Conservation (phyloP, 2,888 invertebrate species). For the Tetranychus piercei region DNA sequence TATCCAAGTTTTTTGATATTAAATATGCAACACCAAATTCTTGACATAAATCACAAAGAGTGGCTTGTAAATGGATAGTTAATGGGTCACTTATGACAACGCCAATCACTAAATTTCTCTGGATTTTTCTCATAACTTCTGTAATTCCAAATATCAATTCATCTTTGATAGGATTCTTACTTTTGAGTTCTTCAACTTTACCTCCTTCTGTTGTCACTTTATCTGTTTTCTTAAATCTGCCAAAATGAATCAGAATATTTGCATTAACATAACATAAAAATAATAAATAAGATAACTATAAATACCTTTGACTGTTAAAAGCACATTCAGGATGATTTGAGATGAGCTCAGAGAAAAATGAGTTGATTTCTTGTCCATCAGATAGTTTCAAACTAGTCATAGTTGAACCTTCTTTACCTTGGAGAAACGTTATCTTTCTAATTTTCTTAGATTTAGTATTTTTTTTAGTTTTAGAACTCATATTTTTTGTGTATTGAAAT, state of each 20-base stretch:
- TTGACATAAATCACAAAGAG: neutral
- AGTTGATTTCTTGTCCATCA: neutral
- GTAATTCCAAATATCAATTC: slow-evolving; percentile 11
- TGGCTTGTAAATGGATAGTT: neutral
- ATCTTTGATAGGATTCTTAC: slow-evolving; percentile 25
- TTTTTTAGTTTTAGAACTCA: neutral
- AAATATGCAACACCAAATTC: neutral
- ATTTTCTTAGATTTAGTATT: neutral
- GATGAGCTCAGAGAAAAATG: neutral
- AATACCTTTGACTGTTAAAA: neutral
- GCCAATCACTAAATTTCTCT: neutral
- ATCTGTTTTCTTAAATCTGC: slow-evolving; percentile 49
- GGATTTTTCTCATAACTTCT: slow-evolving; percentile 7
- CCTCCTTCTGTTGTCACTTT: slow-evolving; percentile 58
- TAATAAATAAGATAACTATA: neutral
- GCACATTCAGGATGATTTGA: neutral
- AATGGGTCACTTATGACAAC: slow-evolving; percentile 3
- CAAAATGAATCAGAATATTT: slow-evolving; percentile 41
- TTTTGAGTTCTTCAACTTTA: slow-evolving; percentile 50
- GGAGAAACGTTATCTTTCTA: neutral
- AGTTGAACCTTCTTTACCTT: neutral
- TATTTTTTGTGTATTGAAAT: no score
- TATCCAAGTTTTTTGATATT: neutral
- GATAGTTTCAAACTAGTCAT: neutral
- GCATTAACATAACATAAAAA: slow-evolving; percentile 11